These are phyloP conservation scores for Seriola dumerili DNA, from an alignment of 2,113 vertebrate species.

Conservation along the genomic window DNA sequence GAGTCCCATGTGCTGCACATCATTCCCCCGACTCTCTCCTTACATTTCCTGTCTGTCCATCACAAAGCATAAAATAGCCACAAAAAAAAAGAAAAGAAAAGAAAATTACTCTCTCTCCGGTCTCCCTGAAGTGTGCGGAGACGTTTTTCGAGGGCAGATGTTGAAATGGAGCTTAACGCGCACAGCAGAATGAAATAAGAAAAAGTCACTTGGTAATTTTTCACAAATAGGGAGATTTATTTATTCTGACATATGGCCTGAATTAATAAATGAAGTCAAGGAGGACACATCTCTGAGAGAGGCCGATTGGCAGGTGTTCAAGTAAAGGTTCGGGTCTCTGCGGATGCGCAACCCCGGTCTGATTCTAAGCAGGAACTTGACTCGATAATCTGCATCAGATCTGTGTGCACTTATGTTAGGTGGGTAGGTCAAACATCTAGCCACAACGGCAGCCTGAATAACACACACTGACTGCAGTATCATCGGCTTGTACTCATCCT, in stretches of 20 bases:
- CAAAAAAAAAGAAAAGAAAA: no score
- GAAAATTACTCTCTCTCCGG: no score
- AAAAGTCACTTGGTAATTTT: conserved; percentile 16
- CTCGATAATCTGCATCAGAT: neutral
- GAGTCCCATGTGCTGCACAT: no score
- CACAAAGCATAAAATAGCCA: no score
- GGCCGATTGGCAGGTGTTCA: conserved; percentile 40
- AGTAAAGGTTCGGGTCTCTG: conserved; percentile 26
- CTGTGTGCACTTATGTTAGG: neutral
- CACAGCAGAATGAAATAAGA: neutral
- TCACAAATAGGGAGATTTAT: conserved; percentile 21
- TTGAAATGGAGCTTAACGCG: neutral
- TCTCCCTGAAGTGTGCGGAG: neutral
- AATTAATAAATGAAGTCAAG: conserved; percentile 40
- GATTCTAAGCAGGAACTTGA: neutral
- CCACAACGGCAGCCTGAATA: neutral
- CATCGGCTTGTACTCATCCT: neutral
- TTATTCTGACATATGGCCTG: conserved; percentile 46
- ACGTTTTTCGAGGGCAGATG: conserved; percentile 1
- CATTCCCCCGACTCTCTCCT: no score
- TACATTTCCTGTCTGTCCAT: no score
- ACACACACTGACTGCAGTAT: neutral
- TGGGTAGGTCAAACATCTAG: neutral
- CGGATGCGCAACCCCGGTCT: neutral
- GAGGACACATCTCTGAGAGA: conserved; percentile 18